A percentile compares a stretch with the other conserved stretches of the same genome.
phyloP scores from a whole-genome alignment of 2,888 invertebrate species.

The Mechanitis mazaeus region DNA sequence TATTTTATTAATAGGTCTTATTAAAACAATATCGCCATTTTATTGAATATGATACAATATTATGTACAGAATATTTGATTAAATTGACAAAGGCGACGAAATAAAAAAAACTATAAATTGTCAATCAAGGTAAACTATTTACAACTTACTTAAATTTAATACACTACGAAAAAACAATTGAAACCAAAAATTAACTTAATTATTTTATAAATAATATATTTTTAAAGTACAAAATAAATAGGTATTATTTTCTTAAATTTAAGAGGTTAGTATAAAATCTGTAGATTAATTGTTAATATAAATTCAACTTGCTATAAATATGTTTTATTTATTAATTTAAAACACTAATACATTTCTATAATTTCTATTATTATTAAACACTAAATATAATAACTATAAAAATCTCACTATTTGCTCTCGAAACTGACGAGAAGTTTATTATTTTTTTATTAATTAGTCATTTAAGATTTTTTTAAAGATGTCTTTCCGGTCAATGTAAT shows the following conservation, averaged over 20 bases:
- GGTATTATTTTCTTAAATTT: constrained; percentile 5
- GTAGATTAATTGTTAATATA: constrained; percentile 37
- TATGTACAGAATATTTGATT: too few relatives aligned
- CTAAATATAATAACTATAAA: constrained; percentile 37
- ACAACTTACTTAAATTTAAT: too few relatives aligned
- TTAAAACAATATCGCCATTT: too few relatives aligned
- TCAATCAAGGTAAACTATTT: too few relatives aligned
- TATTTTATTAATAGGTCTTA: too few relatives aligned
- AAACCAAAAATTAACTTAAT: too few relatives aligned
- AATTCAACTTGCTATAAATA: constrained; percentile 56
- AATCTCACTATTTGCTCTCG: constrained; percentile 61
- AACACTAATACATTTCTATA: constrained; percentile 28
- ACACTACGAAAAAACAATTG: too few relatives aligned
- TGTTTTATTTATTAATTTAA: constrained; percentile 24
- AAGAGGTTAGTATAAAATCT: constrained; percentile 43
- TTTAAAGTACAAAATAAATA: not conserved
- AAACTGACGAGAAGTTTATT: constrained; percentile 31
- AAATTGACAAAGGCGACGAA: too few relatives aligned
- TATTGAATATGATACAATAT: too few relatives aligned
- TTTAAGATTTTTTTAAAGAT: constrained; percentile 8
- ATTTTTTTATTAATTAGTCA: constrained; percentile 12
- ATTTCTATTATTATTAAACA: constrained; percentile 29
- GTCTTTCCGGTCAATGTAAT: not conserved
- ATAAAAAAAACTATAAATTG: too few relatives aligned
- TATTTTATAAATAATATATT: not conserved